Evolutionary conservation across 1,140 invertebrate species (phyloP).

Genomic region (Stegodyphus dumicola): DNA sequence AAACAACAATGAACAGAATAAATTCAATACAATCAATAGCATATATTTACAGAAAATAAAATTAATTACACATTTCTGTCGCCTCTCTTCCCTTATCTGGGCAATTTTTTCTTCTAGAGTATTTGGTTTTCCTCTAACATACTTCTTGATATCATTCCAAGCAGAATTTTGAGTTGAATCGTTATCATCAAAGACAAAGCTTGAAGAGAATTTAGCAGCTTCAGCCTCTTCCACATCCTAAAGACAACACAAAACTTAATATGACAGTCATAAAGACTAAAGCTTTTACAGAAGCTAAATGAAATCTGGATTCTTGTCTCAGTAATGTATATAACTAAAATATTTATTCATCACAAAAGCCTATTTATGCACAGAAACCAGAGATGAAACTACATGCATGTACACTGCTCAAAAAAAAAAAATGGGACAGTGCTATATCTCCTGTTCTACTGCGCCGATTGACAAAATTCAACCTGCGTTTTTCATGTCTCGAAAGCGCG

Average conservation of each 20-base stretch:
- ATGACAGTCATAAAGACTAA: no score
- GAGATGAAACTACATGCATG: background rate
- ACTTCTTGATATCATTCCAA: constrained; percentile 87
- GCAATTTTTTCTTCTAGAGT: constrained; percentile 87
- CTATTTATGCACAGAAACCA: background rate
- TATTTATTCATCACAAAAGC: no score
- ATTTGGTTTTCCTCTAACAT: constrained; percentile 82
- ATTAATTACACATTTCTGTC: constrained; percentile 17
- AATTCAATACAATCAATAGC: background rate
- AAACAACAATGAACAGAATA: no score
- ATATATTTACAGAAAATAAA: background rate
- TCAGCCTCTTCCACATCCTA: constrained; percentile 71
- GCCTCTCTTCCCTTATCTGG: constrained; percentile 72
- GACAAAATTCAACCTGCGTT: no score
- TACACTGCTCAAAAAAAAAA: no score
- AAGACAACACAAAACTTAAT: background rate
- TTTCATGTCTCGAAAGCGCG: no score
- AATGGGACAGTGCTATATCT: no score
- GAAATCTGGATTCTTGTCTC: no score
- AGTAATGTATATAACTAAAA: no score
- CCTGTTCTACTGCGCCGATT: no score
- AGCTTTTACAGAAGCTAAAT: no score
- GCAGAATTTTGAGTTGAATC: constrained; percentile 81
- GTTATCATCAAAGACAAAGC: constrained; percentile 80
- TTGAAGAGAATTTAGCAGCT: constrained; percentile 78